Percentiles rank a stretch among this genome's conserved stretches.
Evolutionary conservation across 2,113 vertebrate species (phyloP).

Genomic region (Zootoca vivipara): DNA sequence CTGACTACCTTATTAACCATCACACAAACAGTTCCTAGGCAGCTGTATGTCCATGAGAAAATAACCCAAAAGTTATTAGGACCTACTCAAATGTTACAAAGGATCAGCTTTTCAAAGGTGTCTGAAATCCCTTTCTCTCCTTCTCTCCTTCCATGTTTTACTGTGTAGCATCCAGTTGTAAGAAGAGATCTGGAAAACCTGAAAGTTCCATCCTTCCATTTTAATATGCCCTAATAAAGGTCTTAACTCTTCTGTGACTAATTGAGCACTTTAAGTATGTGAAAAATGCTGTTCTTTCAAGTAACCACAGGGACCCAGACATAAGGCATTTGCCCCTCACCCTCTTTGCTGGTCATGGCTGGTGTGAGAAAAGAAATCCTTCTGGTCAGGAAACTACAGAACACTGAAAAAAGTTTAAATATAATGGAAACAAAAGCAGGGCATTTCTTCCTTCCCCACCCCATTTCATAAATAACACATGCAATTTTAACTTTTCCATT

Average conservation of each 20-base stretch:
- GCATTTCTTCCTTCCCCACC: too few relatives aligned
- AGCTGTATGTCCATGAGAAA: too few relatives aligned
- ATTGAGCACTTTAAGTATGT: background rate
- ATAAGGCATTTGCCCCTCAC: too few relatives aligned
- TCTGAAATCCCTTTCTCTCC: background rate
- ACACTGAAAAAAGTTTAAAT: too few relatives aligned
- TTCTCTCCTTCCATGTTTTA: too few relatives aligned
- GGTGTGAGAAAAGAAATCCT: too few relatives aligned
- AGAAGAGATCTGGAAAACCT: background rate
- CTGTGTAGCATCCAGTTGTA: too few relatives aligned
- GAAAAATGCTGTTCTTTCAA: background rate
- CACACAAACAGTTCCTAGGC: background rate
- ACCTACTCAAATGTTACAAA: background rate
- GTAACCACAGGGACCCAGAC: background rate
- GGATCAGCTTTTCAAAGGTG: background rate
- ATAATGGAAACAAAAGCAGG: too few relatives aligned
- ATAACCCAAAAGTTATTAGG: background rate
- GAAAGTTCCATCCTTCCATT: background rate
- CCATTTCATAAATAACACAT: too few relatives aligned
- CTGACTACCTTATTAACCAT: constrained; percentile 1
- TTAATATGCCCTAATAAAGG: too few relatives aligned
- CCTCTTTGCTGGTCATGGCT: too few relatives aligned
- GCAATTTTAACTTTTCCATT: background rate
- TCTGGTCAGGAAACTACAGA: too few relatives aligned
- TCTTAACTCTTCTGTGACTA: background rate